A percentile compares a stretch with the other conserved stretches of the same genome.
phyloP scores from a whole-genome alignment of 1,140 invertebrate species.

The Pseudomyrmex cubaensis region DNA sequence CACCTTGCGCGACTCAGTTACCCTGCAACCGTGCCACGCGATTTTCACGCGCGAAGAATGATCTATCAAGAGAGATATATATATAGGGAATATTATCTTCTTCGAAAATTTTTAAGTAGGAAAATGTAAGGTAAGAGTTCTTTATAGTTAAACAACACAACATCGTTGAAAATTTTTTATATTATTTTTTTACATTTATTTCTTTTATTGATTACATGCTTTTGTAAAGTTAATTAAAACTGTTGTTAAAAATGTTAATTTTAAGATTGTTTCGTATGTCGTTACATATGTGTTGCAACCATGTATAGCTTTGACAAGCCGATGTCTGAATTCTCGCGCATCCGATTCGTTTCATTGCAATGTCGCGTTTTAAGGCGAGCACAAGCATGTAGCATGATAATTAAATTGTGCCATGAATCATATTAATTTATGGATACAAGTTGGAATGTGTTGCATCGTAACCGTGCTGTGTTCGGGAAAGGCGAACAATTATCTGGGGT shows the following conservation, averaged over 20 bases:
- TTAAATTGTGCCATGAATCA: slow-evolving; percentile 49
- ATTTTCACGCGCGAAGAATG: slow-evolving; percentile 46
- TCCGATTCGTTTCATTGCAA: slow-evolving; percentile 25
- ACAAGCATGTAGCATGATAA: slow-evolving; percentile 23
- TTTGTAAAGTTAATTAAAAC: slow-evolving; percentile 28
- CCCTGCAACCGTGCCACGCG: slow-evolving; percentile 13
- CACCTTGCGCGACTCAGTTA: slow-evolving; percentile 31
- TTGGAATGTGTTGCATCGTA: slow-evolving; percentile 12
- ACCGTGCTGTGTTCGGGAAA: background rate
- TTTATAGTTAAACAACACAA: background rate
- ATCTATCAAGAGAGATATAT: background rate
- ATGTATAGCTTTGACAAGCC: background rate
- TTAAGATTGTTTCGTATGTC: background rate
- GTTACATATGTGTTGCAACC: background rate
- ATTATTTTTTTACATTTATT: background rate
- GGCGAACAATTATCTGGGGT: background rate
- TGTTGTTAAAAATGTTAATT: background rate
- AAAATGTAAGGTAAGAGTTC: background rate
- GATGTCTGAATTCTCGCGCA: slow-evolving; percentile 33
- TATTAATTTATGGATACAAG: slow-evolving; percentile 44
- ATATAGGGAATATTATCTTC: slow-evolving; percentile 1
- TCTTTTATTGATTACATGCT: slow-evolving; percentile 20
- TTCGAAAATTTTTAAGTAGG: slow-evolving; percentile 8
- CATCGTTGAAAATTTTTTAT: too few species aligned
- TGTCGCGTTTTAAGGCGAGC: slow-evolving; percentile 6